Evolutionary conservation across 2,888 invertebrate species (phyloP), one percentile per base, ranked within the genome.

Genomic region (Ceraclea dissimilis): DNA sequence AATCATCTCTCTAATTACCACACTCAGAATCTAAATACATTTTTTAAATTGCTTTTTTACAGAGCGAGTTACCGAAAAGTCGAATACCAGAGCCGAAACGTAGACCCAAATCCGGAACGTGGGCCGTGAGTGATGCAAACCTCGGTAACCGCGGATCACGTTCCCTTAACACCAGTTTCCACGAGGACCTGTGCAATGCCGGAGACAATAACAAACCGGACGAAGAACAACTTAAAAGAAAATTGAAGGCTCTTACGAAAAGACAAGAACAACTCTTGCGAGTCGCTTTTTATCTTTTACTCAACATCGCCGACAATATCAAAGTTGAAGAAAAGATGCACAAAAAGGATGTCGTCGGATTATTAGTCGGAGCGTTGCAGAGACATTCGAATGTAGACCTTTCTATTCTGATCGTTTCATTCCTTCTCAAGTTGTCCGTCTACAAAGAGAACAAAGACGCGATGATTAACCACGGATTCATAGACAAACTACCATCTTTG

Each of bases 291-390:
- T 94, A 95, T 71, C 80, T 99, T 68, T 76, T 99, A 54, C 76
- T 97, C 51, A 98, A 99, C 71, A 88, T 99, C 71, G 91, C 97
- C 2, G 95, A 96, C 72, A 97, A 96, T 76, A 83, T 91, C 8
- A 89, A 89, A 70, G 90, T 97, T 2, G 98, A 98, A 73, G 89
- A 93, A 72, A 99, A 99, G 78, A 98, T 99, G 92, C 85, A 92
- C 22, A 91, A 93, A 66, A 90, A 95, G 71, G 92, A 90, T 67
- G 85, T 97, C 62, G 89, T 94, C 2, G 87, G 87, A 39, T 83
- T 95, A 74, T 79, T 97, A 39, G 84, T 92, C 49, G 90, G 90
- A 67, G 88, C 91, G 10, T 79, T 99, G 69, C 94, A 95, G 66
- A 81, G 97, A 61, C 89, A 90, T 65, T 74, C 78, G 16, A 93